These are phyloP conservation scores for Drosophila chauvacae DNA, from an alignment of 1,140 invertebrate species.

Conservation along the genomic window DNA sequence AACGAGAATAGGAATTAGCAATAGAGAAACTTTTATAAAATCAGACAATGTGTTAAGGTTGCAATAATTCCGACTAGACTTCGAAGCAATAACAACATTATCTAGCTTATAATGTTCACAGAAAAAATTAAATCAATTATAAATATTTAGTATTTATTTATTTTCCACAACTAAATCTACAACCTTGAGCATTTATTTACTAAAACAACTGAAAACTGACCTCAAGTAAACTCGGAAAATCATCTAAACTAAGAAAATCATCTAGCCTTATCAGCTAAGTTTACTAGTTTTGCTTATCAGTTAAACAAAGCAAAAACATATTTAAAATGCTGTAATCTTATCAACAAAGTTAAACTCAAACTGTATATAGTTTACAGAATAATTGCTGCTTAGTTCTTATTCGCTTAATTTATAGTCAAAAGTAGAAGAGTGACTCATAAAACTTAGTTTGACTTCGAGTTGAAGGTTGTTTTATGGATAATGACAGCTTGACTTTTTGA, in stretches of 20 bases:
- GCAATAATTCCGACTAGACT: too few species aligned
- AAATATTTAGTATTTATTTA: not conserved
- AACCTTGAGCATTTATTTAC: not conserved
- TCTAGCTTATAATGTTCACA: not conserved
- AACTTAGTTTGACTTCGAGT: not conserved
- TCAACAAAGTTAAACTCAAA: conserved; percentile 6
- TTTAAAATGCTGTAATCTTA: conserved; percentile 15
- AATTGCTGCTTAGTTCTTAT: too few species aligned
- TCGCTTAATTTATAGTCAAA: not conserved
- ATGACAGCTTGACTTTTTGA: conserved; percentile 11
- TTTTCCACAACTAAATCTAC: not conserved
- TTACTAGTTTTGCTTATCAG: conserved; percentile 5
- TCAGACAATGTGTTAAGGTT: too few species aligned
- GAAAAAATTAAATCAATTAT: not conserved
- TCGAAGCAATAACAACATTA: not conserved
- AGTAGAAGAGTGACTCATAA: not conserved
- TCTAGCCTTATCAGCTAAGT: not conserved
- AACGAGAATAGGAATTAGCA: not conserved
- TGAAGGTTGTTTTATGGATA: conserved; percentile 1
- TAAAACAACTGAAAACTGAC: conserved; percentile 1
- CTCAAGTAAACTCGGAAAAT: conserved; percentile 7
- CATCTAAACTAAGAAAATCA: too few species aligned
- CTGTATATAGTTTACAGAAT: not conserved
- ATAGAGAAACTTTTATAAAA: not conserved
- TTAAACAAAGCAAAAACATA: not conserved